These are phyloP conservation scores for Dromiciops gliroides DNA, from an alignment of 2,113 vertebrate genomes.

Conservation along the genomic window DNA sequence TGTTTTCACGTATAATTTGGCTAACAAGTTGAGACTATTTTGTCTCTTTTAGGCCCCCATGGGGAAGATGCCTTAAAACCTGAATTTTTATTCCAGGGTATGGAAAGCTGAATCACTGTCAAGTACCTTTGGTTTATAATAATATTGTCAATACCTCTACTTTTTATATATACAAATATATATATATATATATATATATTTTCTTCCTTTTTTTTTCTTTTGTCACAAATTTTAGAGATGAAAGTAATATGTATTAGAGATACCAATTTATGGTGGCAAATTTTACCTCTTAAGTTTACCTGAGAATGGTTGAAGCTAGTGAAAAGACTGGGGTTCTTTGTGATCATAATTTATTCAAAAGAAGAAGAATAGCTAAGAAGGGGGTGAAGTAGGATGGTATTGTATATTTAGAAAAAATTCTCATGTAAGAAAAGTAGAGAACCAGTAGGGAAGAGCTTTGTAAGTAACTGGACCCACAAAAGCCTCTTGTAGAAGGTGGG, in stretches of 20 bases:
- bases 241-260: background rate
- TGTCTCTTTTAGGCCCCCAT: too few relatives aligned
- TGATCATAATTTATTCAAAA: background rate
- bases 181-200: background rate
- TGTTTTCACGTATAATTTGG: too few relatives aligned
- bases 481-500: background rate
- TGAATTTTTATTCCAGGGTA: background rate
- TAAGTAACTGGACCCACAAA: background rate
- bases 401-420: background rate
- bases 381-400: background rate
- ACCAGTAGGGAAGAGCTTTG: background rate
- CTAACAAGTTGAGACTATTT: too few relatives aligned
- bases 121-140: background rate
- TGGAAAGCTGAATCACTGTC: background rate
- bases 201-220: background rate
- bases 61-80: background rate
- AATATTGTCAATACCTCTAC: background rate
- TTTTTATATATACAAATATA: background rate
- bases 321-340: background rate
- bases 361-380: background rate
- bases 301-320: background rate
- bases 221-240: background rate
- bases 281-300: background rate
- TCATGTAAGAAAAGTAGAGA: background rate
- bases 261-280: background rate